A percentile compares a stretch with the other conserved stretches of the same genome.
Evolutionary conservation across 1,140 invertebrate genomes (phyloP).

Genomic region (Aphis gossypii): DNA sequence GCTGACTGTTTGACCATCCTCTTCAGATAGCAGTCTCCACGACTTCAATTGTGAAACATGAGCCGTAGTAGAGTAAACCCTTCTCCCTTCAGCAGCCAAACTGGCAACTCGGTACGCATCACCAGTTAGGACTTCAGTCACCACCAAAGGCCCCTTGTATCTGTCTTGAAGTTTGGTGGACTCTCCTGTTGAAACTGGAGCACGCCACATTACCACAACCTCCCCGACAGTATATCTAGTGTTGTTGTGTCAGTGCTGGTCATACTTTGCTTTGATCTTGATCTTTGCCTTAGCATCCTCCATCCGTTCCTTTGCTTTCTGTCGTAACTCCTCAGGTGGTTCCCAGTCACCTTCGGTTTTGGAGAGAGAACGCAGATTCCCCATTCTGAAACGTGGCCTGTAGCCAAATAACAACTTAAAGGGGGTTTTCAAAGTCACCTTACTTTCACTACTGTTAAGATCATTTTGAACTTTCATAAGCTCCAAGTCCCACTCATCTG

Average conservation of each 20-base stretch:
- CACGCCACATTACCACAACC: not conserved
- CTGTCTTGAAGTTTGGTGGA: conserved; percentile 8
- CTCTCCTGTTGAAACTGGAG: not conserved
- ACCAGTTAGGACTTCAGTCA: not conserved
- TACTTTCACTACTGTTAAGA: too few relatives aligned
- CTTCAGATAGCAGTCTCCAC: not conserved
- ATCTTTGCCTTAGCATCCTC: too few relatives aligned
- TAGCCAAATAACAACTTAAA: too few relatives aligned
- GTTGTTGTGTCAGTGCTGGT: not conserved
- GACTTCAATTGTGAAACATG: conserved; percentile 8
- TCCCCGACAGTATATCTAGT: not conserved
- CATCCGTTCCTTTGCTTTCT: too few relatives aligned
- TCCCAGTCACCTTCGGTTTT: too few relatives aligned
- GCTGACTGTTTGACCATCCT: too few relatives aligned
- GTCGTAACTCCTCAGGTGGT: too few relatives aligned
- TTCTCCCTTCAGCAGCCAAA: not conserved
- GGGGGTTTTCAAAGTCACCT: too few relatives aligned
- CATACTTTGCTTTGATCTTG: not conserved
- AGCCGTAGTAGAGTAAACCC: not conserved
- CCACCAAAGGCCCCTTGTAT: conserved; percentile 13
- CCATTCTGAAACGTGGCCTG: too few relatives aligned
- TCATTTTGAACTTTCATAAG: too few relatives aligned
- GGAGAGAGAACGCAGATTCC: too few relatives aligned
- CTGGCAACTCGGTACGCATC: not conserved
- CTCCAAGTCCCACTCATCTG: too few relatives aligned